Conservation (phyloP, 2,797 vertebrate species). For the Psittacula derbiana region DNA sequence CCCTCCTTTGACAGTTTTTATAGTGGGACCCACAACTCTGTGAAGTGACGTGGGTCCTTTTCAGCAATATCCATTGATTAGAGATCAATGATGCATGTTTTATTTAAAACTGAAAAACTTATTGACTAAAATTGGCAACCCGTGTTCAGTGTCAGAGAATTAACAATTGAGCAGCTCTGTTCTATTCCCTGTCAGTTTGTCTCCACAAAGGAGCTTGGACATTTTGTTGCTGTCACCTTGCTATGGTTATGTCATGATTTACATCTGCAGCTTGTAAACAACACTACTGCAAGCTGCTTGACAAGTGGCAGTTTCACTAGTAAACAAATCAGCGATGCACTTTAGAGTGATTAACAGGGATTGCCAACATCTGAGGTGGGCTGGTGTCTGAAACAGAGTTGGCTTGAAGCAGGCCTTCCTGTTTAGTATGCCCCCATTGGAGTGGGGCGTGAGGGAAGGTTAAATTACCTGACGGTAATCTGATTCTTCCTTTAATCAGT, state of each 20-base stretch:
- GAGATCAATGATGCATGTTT: neutral
- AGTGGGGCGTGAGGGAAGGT: neutral
- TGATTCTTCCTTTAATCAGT: neutral
- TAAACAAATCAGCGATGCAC: neutral
- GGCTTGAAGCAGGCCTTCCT: neutral
- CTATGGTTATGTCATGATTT: neutral
- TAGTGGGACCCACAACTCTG: neutral
- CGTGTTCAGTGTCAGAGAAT: neutral
- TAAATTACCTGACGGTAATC: neutral
- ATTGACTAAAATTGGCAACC: neutral
- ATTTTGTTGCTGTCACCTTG: constrained; percentile 16
- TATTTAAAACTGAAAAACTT: neutral
- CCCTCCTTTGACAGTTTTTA: neutral
- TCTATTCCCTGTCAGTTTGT: neutral
- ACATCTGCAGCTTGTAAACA: constrained; percentile 20
- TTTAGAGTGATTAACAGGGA: neutral
- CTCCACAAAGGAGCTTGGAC: neutral
- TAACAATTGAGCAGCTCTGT: neutral
- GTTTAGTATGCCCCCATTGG: neutral
- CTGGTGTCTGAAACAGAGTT: neutral
- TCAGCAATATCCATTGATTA: neutral
- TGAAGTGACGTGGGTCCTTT: neutral
- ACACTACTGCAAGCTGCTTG: neutral
- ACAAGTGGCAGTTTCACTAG: constrained; percentile 6
- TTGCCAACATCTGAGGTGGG: neutral